phyloP scores from a whole-genome alignment of 1,140 invertebrate species.

The Lycorma delicatula region DNA sequence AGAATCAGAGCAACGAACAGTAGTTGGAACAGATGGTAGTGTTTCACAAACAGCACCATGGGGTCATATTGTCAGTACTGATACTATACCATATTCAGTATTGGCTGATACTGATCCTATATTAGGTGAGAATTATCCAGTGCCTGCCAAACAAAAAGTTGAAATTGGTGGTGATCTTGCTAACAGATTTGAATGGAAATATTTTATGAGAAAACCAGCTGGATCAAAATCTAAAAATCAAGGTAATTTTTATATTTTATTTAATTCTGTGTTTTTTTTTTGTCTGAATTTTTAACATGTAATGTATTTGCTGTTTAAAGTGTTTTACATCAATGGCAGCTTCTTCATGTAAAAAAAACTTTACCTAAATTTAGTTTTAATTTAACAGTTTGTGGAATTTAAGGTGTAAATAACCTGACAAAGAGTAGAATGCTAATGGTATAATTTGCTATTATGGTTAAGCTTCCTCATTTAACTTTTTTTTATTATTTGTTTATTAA shows the following conservation, averaged over 20 bases:
- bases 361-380: no score
- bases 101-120: slow-evolving; percentile 73
- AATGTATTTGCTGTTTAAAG: no score
- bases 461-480: no score
- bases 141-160: slow-evolving; percentile 79
- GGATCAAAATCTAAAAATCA: slow-evolving; percentile 24
- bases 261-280: no score
- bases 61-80: slow-evolving; percentile 73
- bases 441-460: no score
- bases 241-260: no score
- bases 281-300: not conserved
- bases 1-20: slow-evolving; percentile 69
- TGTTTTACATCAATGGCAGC: no score
- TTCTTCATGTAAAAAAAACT: no score
- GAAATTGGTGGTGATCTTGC: slow-evolving; percentile 83
- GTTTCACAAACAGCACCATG: slow-evolving; percentile 71
- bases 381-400: no score
- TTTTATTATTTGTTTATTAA: no score
- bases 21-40: slow-evolving; percentile 70
- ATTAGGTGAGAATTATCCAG: slow-evolving; percentile 78
- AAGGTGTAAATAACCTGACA: no score
- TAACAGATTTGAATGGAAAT: slow-evolving; percentile 91
- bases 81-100: slow-evolving; percentile 76
- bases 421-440: no score
- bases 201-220: slow-evolving; percentile 57